A percentile compares a stretch with the other conserved stretches of the same genome.
Evolutionary conservation across 2,113 vertebrate genomes (phyloP).

Genomic region (Ceratotherium simum): DNA sequence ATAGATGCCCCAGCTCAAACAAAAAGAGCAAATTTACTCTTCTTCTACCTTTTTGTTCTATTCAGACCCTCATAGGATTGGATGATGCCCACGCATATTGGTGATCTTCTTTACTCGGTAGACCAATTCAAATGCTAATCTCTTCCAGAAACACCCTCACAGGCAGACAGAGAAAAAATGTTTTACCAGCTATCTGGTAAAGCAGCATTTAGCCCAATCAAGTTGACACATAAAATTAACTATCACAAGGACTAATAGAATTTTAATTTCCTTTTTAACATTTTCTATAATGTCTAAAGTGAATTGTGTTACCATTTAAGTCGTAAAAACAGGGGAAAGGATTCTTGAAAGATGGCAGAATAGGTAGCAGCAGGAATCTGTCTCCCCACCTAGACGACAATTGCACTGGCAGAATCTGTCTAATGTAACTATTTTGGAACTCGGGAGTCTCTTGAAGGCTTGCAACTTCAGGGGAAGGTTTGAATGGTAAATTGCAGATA

Average conservation of each 20-base stretch:
- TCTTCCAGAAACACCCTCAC: neutral
- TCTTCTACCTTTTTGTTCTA: neutral
- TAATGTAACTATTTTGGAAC: neutral
- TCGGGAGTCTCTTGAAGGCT: neutral
- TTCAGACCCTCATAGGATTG: neutral
- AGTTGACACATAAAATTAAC: neutral
- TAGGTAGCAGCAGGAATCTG: neutral
- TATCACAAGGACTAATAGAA: neutral
- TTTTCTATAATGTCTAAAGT: neutral
- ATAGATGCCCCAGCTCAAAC: neutral
- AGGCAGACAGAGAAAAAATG: neutral
- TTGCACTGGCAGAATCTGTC: neutral
- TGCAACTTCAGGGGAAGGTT: neutral
- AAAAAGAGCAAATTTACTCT: neutral
- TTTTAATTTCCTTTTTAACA: neutral
- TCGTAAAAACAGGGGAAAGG: neutral
- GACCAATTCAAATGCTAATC: neutral
- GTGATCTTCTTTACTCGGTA: neutral
- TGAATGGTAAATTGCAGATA: neutral
- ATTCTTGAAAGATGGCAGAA: neutral
- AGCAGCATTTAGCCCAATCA: neutral
- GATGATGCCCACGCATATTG: no score
- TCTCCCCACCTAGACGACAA: neutral
- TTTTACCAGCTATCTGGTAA: neutral
- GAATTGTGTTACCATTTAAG: neutral